Evolutionary conservation across 2,113 vertebrate genomes (phyloP), one percentile per base, ranked within the genome.

Genomic region (Promerops cafer): DNA sequence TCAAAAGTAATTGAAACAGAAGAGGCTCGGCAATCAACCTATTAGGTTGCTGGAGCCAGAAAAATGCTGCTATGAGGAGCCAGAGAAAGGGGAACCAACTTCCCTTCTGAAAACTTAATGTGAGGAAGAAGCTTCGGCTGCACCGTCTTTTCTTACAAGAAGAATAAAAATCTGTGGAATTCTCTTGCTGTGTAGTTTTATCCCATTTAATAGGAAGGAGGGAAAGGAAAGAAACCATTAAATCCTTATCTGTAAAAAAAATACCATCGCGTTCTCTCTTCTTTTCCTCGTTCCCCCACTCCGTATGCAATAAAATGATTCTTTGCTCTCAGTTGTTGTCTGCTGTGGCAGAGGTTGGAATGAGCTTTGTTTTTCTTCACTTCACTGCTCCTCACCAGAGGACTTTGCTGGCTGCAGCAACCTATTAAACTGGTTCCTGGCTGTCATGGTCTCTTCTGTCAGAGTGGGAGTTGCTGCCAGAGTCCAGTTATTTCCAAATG

Each of bases 1-100:
- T 97, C 97, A 95, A 85, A 96, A 97, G 93, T 97, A 96, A 97
- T 96, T 97, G 96, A 96, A 97, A 97, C 87, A 97, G 94, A 97
- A 97, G 94, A 96, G 80, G 87, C 91, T 94, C 77, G 39, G 94
- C 96, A 95, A 97, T 97, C 97, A 97, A 96, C 96, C 95, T 97
- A 96, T 97, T 97, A 97, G 90, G 85, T 90, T 87, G 83, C 94
- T 96, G 94, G 94, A 97, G 94, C 94, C 96, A 95, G 95, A 90
- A 93, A 94, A 96, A 95, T 80, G 81, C 84, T 1, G 2, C 90
- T 90, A 72, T 89, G 74, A 97, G 90, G 49, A 95, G 74, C 60
- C 87, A 91, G 75, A 84, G 82, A 70, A 93, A 80, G 63, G 63
- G 49, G 89, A 95, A 90, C 64, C 0, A 3, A 79, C 85, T 96